Base-by-base conservation (phyloP, 1,140 invertebrate genomes). In the Acromyrmex charruanus region DNA sequence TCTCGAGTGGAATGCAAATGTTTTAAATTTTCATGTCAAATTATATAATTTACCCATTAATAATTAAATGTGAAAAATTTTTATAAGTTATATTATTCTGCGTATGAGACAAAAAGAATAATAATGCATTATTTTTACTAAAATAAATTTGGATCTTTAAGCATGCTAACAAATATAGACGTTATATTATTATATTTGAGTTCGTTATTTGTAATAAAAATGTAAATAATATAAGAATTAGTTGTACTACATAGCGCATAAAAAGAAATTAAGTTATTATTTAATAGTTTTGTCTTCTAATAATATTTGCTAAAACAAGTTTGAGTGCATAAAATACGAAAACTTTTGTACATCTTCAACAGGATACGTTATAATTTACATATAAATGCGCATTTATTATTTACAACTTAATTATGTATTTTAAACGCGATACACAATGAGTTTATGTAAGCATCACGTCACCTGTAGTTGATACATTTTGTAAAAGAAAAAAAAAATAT, bases 371-470 rank as follows among this genome's bases (percentile, higher is more conserved):
- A 88, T 44, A 61, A 79, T 69, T 44, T 44, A 44, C 77, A 81
- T 44, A 87, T 88, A 88, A 87, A 88, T 39, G 9, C n/a, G 18
- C 49, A 55, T 71, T 85, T 71, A 87, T 88, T 77, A 68, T 88
- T 69, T 85, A 58, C 35, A 69, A 55, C 16, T 25, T 51, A 63
- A 84, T 21, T n/a, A 35, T 68, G 55, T 39, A 28, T 58, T 85
- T 28, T n/a, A 63, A 35, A 68, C 28, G 3, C 31, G 44, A 21
- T 87, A 44, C 2, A 87, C 87, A 84, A 51, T 35, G n/a, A 55
- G 44, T 16, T 51, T 61, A 21, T 28, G 75, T 72, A 71, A 66
- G 14, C 14, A 51, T 66, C 61, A 80, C 71, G n/a, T 39, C 4
- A 16, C 28, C 16, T 28, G 25, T 49, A 31, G 35, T 16, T 0